A percentile compares a stretch with the other conserved stretches of the same genome.
These are phyloP conservation scores for Cyaniris semiargus DNA, from an alignment of 2,888 invertebrate genomes.

Conservation along the genomic window DNA sequence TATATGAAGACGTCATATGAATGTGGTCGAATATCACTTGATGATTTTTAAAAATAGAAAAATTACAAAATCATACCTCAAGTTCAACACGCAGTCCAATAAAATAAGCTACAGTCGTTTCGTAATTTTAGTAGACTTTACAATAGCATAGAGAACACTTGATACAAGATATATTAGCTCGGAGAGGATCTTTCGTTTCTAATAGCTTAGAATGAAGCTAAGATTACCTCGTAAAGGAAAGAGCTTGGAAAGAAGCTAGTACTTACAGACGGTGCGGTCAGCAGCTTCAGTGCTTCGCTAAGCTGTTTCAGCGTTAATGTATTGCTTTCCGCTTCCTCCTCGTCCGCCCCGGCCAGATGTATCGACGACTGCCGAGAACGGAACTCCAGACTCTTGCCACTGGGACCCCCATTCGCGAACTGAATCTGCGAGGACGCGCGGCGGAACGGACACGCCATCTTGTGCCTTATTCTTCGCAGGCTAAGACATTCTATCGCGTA, in stretches of 20 bases:
- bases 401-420: slow-evolving; percentile 73
- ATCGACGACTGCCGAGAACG: slow-evolving; percentile 83
- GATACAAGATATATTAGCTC: too few relatives aligned
- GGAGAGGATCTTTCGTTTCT: too few relatives aligned
- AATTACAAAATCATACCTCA: too few relatives aligned
- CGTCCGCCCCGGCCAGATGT: slow-evolving; percentile 82
- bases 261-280: slow-evolving; percentile 91
- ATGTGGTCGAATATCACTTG: too few relatives aligned
- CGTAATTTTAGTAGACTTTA: too few relatives aligned
- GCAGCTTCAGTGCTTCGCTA: slow-evolving; percentile 88
- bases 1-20: too few relatives aligned
- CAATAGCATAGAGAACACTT: too few relatives aligned
- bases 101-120: too few relatives aligned
- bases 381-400: slow-evolving; percentile 67
- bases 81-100: too few relatives aligned
- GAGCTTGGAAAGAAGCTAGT: neutral
- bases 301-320: slow-evolving; percentile 88
- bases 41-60: too few relatives aligned
- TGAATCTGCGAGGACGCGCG: slow-evolving; percentile 79
- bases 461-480: slow-evolving; percentile 32
- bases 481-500: slow-evolving; percentile 41
- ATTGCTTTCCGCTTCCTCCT: slow-evolving; percentile 82
- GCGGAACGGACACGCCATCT: slow-evolving; percentile 81
- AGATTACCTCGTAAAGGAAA: too few relatives aligned
- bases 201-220: too few relatives aligned